Evolutionary conservation across 2,888 invertebrate species (phyloP).

Genomic region (Balanococcus diminutus): DNA sequence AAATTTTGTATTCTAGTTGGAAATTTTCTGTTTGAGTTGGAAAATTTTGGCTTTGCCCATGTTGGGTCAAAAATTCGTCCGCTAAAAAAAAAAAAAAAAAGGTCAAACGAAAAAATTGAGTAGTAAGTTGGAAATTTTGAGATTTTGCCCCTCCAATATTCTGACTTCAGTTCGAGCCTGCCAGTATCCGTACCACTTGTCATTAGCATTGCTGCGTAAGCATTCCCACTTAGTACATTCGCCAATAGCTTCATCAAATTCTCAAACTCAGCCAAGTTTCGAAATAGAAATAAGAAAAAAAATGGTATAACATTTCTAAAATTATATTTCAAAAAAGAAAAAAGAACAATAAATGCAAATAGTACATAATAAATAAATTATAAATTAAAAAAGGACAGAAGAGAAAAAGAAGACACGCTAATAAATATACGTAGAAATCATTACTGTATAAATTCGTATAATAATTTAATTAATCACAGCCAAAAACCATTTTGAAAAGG

Average conservation of each 20-base stretch:
- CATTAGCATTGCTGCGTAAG: not conserved
- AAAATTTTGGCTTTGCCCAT: too few species aligned
- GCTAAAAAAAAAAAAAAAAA: too few species aligned
- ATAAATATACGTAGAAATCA: not conserved
- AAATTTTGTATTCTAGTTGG: too few species aligned
- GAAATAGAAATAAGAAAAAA: not conserved
- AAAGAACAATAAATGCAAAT: not conserved
- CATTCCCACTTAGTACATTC: not conserved
- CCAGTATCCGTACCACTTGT: too few species aligned
- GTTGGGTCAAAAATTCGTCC: too few species aligned
- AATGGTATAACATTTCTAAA: not conserved
- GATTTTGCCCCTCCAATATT: too few species aligned
- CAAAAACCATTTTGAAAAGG: conserved; percentile 1
- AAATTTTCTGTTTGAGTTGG: too few species aligned
- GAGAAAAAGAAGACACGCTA: conserved; percentile 6
- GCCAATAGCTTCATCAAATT: not conserved
- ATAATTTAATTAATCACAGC: not conserved
- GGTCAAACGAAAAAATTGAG: too few species aligned
- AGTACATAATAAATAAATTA: not conserved
- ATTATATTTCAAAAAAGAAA: conserved; percentile 1
- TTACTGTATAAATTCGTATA: not conserved
- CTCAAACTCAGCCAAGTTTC: not conserved
- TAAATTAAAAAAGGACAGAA: not conserved
- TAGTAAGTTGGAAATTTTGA: too few species aligned
- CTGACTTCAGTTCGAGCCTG: too few species aligned